Percentiles rank a stretch among this genome's conserved stretches.
phyloP scores from a whole-genome alignment of 2,113 vertebrate genomes.

The Dromiciops gliroides region DNA sequence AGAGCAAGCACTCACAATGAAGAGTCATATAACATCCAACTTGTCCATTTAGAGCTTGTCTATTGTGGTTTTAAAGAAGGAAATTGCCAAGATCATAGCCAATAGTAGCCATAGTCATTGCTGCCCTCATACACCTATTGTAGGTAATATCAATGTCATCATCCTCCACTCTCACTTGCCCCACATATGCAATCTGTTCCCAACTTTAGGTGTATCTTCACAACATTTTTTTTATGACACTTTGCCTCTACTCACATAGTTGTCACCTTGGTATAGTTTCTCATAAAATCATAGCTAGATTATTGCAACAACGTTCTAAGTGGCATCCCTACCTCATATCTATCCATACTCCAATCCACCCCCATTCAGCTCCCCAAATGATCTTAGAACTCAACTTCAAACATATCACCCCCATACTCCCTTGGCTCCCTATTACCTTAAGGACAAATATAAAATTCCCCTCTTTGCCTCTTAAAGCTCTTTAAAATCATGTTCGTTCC shows the following conservation, averaged over 20 bases:
- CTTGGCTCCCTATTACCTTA: neutral
- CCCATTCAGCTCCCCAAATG: neutral
- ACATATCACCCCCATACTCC: neutral
- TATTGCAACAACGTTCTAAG: neutral
- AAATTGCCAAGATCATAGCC: too few species aligned
- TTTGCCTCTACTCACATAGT: neutral
- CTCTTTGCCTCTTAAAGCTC: neutral
- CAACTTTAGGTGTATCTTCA: neutral
- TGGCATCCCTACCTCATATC: neutral
- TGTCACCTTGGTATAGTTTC: neutral
- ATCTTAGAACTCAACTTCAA: neutral
- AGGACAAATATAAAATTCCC: neutral
- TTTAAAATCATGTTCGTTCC: neutral
- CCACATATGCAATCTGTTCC: neutral
- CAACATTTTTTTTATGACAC: neutral
- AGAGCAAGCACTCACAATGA: too few species aligned
- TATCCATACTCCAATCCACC: neutral
- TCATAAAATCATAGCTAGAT: neutral
- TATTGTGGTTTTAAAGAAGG: too few species aligned
- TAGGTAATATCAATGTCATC: neutral
- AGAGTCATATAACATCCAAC: too few species aligned
- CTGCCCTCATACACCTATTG: too few species aligned
- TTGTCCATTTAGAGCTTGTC: too few species aligned
- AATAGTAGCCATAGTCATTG: too few species aligned
- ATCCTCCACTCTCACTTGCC: neutral